Evolutionary conservation across 2,888 invertebrate genomes (phyloP).

Genomic region (Drosophila lacicola): DNA sequence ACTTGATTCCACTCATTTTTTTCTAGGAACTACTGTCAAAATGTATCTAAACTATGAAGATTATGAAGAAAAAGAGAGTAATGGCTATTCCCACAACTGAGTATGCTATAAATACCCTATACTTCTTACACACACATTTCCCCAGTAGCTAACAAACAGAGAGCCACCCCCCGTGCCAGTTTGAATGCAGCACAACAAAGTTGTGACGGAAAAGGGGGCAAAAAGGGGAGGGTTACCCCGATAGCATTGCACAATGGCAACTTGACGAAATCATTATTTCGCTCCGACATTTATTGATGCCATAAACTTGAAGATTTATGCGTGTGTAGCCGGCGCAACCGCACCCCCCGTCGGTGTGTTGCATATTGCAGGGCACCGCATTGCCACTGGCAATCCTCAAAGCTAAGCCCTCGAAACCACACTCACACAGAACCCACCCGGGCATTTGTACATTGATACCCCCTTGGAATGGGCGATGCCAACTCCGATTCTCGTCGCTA

Average conservation of each 20-base stretch:
- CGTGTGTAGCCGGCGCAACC: conserved; percentile 46
- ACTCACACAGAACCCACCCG: conserved; percentile 58
- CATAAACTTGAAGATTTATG: conserved; percentile 85
- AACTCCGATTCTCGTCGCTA: conserved; percentile 45
- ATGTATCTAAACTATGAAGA: background rate
- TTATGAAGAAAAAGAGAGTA: conserved; percentile 1
- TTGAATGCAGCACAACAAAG: conserved; percentile 36
- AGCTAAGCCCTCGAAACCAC: conserved; percentile 37
- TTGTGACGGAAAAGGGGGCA: conserved; percentile 8
- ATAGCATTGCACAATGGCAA: conserved; percentile 65
- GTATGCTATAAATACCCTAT: background rate
- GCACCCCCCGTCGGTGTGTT: conserved; percentile 39
- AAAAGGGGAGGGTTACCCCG: conserved; percentile 36
- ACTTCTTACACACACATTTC: background rate
- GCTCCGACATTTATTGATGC: conserved; percentile 85
- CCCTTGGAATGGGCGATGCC: conserved; percentile 23
- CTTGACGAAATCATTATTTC: conserved; percentile 83
- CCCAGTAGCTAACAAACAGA: conserved; percentile 2
- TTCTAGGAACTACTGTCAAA: too few relatives aligned
- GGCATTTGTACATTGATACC: conserved; percentile 54
- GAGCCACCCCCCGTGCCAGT: conserved; percentile 12
- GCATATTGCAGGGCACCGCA: conserved; percentile 47
- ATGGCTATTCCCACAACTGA: background rate
- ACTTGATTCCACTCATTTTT: too few relatives aligned
- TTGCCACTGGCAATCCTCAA: conserved; percentile 30